These are phyloP conservation scores for Chaetoderma sp. DNA, from an alignment of 2,888 invertebrate species.

Conservation along the genomic window DNA sequence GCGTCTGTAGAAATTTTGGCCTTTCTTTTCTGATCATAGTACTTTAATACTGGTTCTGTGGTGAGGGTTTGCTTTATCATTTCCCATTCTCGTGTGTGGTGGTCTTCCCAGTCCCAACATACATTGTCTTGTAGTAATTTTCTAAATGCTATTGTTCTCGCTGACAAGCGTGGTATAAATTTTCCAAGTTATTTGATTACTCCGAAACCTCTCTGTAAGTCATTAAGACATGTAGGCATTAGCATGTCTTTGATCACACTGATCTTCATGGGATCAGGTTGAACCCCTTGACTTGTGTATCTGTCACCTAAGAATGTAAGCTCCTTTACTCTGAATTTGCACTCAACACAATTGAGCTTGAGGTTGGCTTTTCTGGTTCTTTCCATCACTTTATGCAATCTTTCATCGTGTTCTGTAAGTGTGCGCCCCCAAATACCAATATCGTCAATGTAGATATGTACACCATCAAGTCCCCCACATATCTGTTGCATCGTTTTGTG, in stretches of 20 bases:
- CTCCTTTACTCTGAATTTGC: not conserved
- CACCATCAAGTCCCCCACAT: too few relatives aligned
- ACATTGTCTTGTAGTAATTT: too few relatives aligned
- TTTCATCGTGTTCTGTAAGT: constrained; percentile 7
- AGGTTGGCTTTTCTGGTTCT: constrained; percentile 4
- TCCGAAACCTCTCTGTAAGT: constrained; percentile 19
- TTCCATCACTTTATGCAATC: constrained; percentile 4
- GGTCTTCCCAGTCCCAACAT: too few relatives aligned
- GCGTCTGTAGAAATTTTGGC: too few relatives aligned
- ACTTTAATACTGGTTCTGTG: too few relatives aligned
- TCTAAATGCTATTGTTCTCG: constrained; percentile 9
- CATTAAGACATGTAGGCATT: not conserved
- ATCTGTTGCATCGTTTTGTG: too few relatives aligned
- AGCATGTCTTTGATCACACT: not conserved
- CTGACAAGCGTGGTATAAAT: constrained; percentile 12
- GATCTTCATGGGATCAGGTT: constrained; percentile 41
- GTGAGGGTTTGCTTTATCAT: too few relatives aligned
- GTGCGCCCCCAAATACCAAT: not conserved
- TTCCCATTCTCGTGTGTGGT: too few relatives aligned
- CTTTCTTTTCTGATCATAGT: too few relatives aligned
- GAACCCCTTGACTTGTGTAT: constrained; percentile 31
- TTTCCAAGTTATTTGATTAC: constrained; percentile 14
- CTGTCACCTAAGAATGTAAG: constrained; percentile 1
- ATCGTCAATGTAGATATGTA: constrained; percentile 11
- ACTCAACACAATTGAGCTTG: constrained; percentile 10